Percentiles rank a stretch among this genome's conserved stretches.
Conservation (phyloP, 2,888 invertebrate species). For the Epinotia demarniana region DNA sequence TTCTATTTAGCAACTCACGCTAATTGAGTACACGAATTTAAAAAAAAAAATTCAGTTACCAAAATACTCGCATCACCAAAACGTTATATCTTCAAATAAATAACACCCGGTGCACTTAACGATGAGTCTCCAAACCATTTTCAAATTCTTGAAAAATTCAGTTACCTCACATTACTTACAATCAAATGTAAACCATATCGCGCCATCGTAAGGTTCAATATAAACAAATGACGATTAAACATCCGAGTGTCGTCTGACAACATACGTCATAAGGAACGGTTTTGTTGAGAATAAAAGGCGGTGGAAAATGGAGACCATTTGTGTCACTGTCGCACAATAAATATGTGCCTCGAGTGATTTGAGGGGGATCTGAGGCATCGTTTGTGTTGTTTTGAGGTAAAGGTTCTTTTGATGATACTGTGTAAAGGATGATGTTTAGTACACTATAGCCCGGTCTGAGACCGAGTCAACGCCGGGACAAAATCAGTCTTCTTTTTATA, state of each 20-base stretch:
- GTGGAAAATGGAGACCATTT: neutral
- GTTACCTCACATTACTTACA: neutral
- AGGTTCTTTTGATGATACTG: neutral
- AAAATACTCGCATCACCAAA: neutral
- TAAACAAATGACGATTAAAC: neutral
- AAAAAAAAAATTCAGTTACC: too few species aligned
- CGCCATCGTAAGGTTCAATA: neutral
- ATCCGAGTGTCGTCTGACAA: neutral
- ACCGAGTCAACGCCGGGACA: too few species aligned
- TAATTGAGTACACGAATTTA: too few species aligned
- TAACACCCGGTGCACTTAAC: neutral
- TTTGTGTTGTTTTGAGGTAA: neutral
- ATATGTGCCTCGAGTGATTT: neutral
- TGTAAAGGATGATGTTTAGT: neutral
- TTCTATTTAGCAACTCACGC: too few species aligned
- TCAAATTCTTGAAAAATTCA: neutral
- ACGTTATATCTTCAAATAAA: neutral
- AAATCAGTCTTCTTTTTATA: too few species aligned
- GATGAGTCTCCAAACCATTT: conserved; percentile 1
- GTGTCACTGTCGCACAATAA: conserved; percentile 9
- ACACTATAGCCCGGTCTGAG: too few species aligned
- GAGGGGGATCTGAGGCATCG: neutral
- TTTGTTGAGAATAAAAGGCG: conserved; percentile 17
- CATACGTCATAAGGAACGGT: neutral
- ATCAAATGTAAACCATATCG: neutral